A percentile compares a stretch with the other conserved stretches of the same genome.
These are phyloP conservation scores for Caenorhabditis sinica DNA, from an alignment of 2,888 invertebrate genomes.

Conservation along the genomic window DNA sequence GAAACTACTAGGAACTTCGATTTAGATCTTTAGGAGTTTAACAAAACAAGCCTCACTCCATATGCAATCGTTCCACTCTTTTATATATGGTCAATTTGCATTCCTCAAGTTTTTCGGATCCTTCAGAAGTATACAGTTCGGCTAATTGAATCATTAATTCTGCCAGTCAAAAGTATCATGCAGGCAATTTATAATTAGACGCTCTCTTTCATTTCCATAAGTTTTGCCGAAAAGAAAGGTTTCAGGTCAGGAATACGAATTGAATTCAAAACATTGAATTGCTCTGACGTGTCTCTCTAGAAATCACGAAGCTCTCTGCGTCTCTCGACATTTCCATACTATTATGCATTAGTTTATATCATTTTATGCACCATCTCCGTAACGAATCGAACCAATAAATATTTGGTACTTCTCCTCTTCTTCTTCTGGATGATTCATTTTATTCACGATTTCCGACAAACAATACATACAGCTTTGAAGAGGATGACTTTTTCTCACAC, in stretches of 20 bases:
- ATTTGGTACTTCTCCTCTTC: slow-evolving; percentile 41
- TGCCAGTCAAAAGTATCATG: slow-evolving; percentile 16
- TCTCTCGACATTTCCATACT: slow-evolving; percentile 17
- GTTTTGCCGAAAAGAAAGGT: no score
- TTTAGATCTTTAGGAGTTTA: background rate
- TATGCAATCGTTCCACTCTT: background rate
- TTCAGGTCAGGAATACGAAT: background rate
- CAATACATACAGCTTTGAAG: background rate
- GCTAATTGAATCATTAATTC: slow-evolving; percentile 10
- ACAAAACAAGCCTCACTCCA: background rate
- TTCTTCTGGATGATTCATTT: slow-evolving; percentile 48
- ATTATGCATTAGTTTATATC: slow-evolving; percentile 45
- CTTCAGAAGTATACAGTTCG: background rate
- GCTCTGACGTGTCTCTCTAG: background rate
- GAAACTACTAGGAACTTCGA: no score
- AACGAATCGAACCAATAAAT: slow-evolving; percentile 48
- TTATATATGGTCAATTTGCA: background rate
- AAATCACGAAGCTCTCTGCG: slow-evolving; percentile 39
- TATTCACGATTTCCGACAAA: slow-evolving; percentile 42
- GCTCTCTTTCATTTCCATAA: background rate
- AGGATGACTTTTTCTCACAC: slow-evolving; percentile 44
- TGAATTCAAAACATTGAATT: background rate
- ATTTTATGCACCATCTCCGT: slow-evolving; percentile 51
- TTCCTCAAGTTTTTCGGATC: background rate
- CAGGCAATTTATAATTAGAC: background rate